Percentiles rank a stretch among this genome's conserved stretches.
These are phyloP conservation scores for Geotrypetes seraphini DNA, from an alignment of 2,797 vertebrate genomes.

Conservation along the genomic window DNA sequence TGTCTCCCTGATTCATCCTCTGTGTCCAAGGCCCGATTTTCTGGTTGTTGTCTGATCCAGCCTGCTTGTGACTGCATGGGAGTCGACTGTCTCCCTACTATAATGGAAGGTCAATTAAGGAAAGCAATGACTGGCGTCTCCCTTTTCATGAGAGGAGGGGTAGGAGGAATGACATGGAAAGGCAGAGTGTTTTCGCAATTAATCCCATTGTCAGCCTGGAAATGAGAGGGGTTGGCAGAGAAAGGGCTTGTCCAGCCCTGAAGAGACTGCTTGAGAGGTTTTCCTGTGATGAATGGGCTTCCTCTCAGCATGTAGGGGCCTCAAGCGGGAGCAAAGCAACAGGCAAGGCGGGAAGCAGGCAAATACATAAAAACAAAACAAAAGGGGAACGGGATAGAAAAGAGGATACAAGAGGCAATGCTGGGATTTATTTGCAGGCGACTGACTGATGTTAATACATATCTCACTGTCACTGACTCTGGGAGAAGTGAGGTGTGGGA, in stretches of 20 bases:
- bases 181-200: background rate
- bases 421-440: too few species aligned
- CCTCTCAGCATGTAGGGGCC: background rate
- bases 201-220: slow-evolving; percentile 6
- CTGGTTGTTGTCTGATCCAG: background rate
- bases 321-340: background rate
- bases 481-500: too few species aligned
- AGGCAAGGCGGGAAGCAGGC: background rate
- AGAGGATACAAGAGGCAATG: too few species aligned
- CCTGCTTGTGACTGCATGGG: background rate
- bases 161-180: background rate
- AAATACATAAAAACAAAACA: too few species aligned
- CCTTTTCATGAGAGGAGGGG: background rate
- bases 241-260: background rate
- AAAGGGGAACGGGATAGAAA: too few species aligned
- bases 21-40: background rate
- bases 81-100: background rate
- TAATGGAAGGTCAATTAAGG: background rate
- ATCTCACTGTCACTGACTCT: too few species aligned
- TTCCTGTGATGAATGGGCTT: background rate
- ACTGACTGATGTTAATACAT: too few species aligned
- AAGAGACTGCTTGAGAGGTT: background rate
- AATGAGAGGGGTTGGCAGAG: background rate
- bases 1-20: background rate
- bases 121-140: background rate